Evolutionary conservation across 1,140 invertebrate species (phyloP).

Genomic region (Atta colombica): DNA sequence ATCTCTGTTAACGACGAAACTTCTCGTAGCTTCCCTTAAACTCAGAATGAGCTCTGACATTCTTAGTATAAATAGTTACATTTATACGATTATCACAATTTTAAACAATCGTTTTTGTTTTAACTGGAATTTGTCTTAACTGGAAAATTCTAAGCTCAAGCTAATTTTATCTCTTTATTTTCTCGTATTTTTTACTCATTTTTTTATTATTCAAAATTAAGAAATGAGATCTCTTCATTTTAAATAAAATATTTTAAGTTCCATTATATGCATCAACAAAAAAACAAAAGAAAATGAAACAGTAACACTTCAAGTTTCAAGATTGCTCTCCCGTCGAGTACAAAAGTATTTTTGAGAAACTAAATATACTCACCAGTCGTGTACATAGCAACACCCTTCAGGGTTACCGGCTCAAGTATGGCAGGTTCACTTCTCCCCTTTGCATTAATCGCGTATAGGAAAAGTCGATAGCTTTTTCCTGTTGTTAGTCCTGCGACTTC

Average conservation of each 20-base stretch:
- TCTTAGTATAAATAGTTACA: conserved; percentile 29
- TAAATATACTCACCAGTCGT: conserved; percentile 82
- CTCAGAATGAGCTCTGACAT: conserved; percentile 46
- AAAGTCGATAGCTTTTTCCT: conserved; percentile 91
- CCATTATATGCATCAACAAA: not conserved
- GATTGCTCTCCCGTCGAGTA: not conserved
- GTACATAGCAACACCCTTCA: conserved; percentile 91
- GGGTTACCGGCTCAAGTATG: conserved; percentile 92
- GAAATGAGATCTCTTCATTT: not conserved
- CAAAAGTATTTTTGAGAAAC: not conserved
- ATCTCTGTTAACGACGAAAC: conserved; percentile 70
- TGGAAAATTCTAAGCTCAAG: not conserved
- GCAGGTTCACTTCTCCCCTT: conserved; percentile 94
- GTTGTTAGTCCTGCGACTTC: conserved; percentile 92
- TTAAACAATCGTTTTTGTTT: not conserved
- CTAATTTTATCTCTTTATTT: not conserved
- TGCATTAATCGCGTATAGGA: conserved; percentile 93
- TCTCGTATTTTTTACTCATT: not conserved
- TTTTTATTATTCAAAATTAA: not conserved
- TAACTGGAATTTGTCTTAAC: not conserved
- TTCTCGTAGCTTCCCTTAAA: conserved; percentile 52
- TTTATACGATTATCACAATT: conserved; percentile 13
- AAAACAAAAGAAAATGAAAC: not conserved
- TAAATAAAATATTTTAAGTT: not conserved
- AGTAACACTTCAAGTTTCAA: not conserved